phyloP scores from a whole-genome alignment of 2,888 invertebrate species.

The Lepidochrysops patricia region DNA sequence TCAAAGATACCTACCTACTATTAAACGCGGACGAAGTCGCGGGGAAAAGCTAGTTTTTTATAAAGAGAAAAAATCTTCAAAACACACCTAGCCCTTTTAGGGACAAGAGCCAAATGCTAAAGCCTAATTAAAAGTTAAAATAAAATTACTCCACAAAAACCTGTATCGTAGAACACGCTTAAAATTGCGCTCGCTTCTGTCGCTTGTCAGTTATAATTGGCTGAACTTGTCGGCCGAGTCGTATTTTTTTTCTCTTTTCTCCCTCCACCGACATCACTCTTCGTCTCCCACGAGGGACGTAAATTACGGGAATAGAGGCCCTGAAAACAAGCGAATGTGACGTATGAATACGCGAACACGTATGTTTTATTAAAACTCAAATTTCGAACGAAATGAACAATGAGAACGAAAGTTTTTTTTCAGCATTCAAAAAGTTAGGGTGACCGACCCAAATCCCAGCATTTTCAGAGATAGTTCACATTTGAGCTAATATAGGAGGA shows the following conservation, averaged over 20 bases:
- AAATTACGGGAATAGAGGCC: conserved; percentile 61
- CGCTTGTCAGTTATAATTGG: conserved; percentile 74
- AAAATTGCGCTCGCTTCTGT: conserved; percentile 60
- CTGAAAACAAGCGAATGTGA: conserved; percentile 66
- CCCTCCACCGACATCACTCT: conserved; percentile 66
- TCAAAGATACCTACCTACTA: too few relatives aligned
- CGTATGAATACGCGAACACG: conserved; percentile 61
- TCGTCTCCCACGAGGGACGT: conserved; percentile 70
- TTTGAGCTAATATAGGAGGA: too few relatives aligned
- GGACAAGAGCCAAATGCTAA: too few relatives aligned
- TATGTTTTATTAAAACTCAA: conserved; percentile 63
- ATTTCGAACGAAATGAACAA: conserved; percentile 40
- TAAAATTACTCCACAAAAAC: conserved; percentile 15
- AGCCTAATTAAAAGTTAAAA: conserved; percentile 1
- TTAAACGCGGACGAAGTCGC: too few relatives aligned
- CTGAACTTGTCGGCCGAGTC: conserved; percentile 69
- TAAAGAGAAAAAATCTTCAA: too few relatives aligned
- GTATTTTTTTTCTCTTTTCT: conserved; percentile 59
- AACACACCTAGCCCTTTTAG: too few relatives aligned
- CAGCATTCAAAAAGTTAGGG: too few relatives aligned
- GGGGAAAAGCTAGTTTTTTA: too few relatives aligned
- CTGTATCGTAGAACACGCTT: conserved; percentile 36
- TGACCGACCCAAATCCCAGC: too few relatives aligned
- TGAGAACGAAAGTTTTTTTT: too few relatives aligned
- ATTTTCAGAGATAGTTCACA: too few relatives aligned